A percentile compares a stretch with the other conserved stretches of the same genome.
These are phyloP conservation scores for Protophormia terraenovae DNA, from an alignment of 2,888 invertebrate genomes.

Conservation along the genomic window DNA sequence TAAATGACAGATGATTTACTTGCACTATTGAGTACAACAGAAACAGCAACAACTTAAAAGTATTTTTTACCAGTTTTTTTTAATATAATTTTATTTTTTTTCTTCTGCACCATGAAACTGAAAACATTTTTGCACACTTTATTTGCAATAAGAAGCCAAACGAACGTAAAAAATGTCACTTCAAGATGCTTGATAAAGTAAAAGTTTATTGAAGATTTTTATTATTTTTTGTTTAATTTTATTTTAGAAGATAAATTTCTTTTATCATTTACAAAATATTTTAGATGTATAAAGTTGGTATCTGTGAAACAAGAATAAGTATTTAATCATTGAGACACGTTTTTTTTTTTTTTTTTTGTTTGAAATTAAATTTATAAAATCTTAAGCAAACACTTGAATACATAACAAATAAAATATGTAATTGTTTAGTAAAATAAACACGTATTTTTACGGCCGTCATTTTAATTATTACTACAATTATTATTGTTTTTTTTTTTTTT, in stretches of 20 bases:
- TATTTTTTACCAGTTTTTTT: constrained; percentile 2
- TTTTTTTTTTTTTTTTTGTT: background rate
- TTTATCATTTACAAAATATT: background rate
- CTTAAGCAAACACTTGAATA: background rate
- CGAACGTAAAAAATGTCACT: background rate
- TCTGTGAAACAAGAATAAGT: background rate
- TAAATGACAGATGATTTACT: constrained; percentile 7
- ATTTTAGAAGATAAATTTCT: background rate
- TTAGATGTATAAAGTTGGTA: background rate
- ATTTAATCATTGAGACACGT: background rate
- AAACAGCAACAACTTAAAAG: background rate
- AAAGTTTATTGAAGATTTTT: constrained; percentile 28
- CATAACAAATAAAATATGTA: background rate
- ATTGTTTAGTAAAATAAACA: constrained; percentile 28
- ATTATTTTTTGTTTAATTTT: background rate
- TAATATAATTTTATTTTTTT: background rate
- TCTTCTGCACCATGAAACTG: background rate
- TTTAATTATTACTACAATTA: background rate
- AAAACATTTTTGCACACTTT: constrained; percentile 16
- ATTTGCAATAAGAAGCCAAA: background rate
- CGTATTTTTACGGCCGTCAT: constrained; percentile 2
- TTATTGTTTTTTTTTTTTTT: too few relatives aligned
- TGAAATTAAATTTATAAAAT: background rate
- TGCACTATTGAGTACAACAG: background rate
- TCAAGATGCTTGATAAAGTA: background rate